Evolutionary conservation across 92 coral and sea anemone species (phyloP).

Genomic region (Epizoanthus illoricatus): DNA sequence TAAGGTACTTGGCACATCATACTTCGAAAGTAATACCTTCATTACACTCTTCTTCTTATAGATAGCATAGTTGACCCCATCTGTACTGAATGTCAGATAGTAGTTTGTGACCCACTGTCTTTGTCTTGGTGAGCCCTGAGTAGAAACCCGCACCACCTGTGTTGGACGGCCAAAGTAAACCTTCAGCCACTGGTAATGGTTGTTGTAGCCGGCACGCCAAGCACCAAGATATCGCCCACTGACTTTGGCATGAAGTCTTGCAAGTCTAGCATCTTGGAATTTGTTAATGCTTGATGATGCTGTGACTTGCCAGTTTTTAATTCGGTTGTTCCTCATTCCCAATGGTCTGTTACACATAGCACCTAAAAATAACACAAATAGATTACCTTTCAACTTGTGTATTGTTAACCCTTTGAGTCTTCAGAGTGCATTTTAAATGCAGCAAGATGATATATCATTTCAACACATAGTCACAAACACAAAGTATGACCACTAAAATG

Average conservation of each 20-base stretch:
- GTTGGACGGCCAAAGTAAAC: slow-evolving; percentile 70
- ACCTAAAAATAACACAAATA: slow-evolving; percentile 40
- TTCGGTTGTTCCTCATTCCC: slow-evolving; percentile 67
- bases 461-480: too few relatives aligned
- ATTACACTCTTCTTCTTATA: slow-evolving; percentile 47
- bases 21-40: background rate
- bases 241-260: slow-evolving; percentile 57
- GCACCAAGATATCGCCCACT: slow-evolving; percentile 57
- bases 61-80: slow-evolving; percentile 53
- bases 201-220: slow-evolving; percentile 61
- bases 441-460: too few relatives aligned
- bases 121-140: slow-evolving; percentile 48
- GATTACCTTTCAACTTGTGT: background rate
- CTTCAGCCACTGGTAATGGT: slow-evolving; percentile 76
- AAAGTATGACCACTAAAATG: too few relatives aligned
- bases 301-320: slow-evolving; percentile 59
- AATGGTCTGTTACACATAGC: slow-evolving; percentile 77
- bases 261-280: slow-evolving; percentile 53
- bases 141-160: slow-evolving; percentile 49
- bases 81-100: slow-evolving; percentile 50
- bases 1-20: too few relatives aligned
- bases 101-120: slow-evolving; percentile 55
- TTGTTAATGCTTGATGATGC: slow-evolving; percentile 70
- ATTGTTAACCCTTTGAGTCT: background rate
- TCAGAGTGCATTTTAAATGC: too few relatives aligned